phyloP scores from a whole-genome alignment of 2,888 invertebrate species.

The Sepioteuthis lessoniana region DNA sequence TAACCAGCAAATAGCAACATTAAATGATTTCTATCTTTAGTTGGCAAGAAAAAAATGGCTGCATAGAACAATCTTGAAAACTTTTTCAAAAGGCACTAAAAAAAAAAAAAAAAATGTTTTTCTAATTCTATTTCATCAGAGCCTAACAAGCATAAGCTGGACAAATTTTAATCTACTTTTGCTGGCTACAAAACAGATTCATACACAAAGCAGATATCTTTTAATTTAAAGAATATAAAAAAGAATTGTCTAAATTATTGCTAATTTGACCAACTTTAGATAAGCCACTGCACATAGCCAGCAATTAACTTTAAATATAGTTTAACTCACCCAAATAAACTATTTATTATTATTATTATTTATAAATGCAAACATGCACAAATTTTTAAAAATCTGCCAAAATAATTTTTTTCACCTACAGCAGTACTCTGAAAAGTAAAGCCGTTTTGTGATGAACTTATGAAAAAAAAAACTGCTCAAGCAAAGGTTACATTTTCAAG shows the following conservation, averaged over 20 bases:
- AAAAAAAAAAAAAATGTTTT: not conserved
- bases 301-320: not conserved
- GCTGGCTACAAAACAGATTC: not conserved
- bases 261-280: not conserved
- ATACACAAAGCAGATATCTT: not conserved
- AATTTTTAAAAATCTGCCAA: not conserved
- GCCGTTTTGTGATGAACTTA: not conserved
- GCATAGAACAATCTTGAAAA: not conserved
- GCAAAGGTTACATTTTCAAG: not conserved
- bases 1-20: no score
- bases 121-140: not conserved
- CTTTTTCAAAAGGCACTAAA: not conserved
- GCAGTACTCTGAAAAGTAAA: not conserved
- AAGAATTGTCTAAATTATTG: not conserved
- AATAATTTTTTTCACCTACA: not conserved
- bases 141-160: not conserved
- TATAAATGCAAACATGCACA: not conserved
- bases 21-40: no score
- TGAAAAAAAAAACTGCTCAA: not conserved
- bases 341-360: not conserved
- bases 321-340: not conserved
- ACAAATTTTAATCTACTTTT: not conserved
- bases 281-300: not conserved
- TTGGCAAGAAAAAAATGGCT: no score
- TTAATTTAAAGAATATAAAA: not conserved